These are phyloP conservation scores for Rattus norvegicus DNA, from an alignment of 2,113 vertebrate genomes.

Conservation along the genomic window GRCr8 NC_086028.1:23602001-23602500, in stretches of 20 bases:
- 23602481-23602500: not conserved
- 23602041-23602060: not conserved
- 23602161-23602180: not conserved
- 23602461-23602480: not conserved
- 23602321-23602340: not conserved
- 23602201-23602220: not conserved
- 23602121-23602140: not conserved
- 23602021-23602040: not conserved
- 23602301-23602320: not conserved
- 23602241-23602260: not conserved
- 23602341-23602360: too few relatives aligned
- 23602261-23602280: not conserved
- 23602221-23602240: not conserved
- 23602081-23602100: not conserved
- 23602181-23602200: not conserved
- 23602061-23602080: not conserved
- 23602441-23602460: not conserved
- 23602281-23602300: not conserved
- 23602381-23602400: fast-evolving
- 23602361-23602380: not conserved
- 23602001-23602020: not conserved
- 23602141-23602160: not conserved
- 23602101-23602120: not conserved
- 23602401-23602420: not conserved
- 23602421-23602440: not conserved